Percentiles rank a stretch among this genome's conserved stretches.
phyloP scores from a whole-genome alignment of 2,113 vertebrate species.

The Echinops telfairi region DNA sequence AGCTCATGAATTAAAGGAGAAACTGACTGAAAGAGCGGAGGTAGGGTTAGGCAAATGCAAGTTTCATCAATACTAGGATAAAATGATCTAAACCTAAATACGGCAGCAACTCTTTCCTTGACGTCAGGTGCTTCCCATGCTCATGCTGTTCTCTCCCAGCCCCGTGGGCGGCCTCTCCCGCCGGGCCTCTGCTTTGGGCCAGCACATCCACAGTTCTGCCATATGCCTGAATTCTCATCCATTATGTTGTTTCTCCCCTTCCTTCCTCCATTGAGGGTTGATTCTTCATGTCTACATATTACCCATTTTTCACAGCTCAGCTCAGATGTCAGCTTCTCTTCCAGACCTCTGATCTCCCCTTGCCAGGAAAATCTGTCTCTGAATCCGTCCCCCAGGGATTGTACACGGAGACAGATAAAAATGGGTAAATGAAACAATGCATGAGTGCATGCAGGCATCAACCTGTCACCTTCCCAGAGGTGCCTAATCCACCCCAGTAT shows the following conservation, averaged over 20 bases:
- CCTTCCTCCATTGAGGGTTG: background rate
- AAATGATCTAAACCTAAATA: background rate
- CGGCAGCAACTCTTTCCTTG: background rate
- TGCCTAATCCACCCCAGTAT: background rate
- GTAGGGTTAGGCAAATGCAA: slow-evolving; percentile 9
- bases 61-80: background rate
- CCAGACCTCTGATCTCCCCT: background rate
- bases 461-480: background rate
- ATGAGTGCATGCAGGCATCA: background rate
- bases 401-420: background rate
- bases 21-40: slow-evolving; percentile 51
- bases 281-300: fast-evolving
- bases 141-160: background rate
- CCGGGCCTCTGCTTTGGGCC: background rate
- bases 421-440: background rate
- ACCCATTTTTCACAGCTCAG: background rate
- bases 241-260: background rate
- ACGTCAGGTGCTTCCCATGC: background rate
- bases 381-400: background rate
- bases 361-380: background rate
- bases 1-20: slow-evolving; percentile 64
- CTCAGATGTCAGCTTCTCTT: background rate
- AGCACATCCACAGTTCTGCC: fast-evolving
- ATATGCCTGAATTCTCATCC: background rate
- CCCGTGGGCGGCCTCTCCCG: background rate